These are phyloP conservation scores for Morpho achilles DNA, from an alignment of 2,888 invertebrate species.

Conservation along the genomic window DNA sequence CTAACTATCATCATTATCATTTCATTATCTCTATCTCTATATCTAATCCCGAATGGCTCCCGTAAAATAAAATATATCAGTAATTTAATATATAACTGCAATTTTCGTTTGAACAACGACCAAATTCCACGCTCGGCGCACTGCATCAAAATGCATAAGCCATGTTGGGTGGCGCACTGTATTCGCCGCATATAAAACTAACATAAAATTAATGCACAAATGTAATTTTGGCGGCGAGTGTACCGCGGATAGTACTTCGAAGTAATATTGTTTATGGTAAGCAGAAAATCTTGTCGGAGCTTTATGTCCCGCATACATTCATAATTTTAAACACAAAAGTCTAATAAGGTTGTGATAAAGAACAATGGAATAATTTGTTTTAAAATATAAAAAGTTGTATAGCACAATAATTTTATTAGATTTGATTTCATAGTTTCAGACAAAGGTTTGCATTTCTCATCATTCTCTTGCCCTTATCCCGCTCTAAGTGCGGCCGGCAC, in stretches of 20 bases:
- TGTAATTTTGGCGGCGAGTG: slow-evolving; percentile 28
- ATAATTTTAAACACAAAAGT: slow-evolving; percentile 16
- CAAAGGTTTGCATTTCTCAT: neutral
- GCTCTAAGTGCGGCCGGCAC: too few relatives aligned
- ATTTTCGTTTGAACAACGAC: neutral
- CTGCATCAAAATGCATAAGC: slow-evolving; percentile 23
- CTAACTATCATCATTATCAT: too few relatives aligned
- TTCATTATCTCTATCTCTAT: neutral
- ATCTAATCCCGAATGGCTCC: neutral
- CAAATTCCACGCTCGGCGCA: slow-evolving; percentile 3
- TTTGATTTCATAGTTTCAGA: neutral
- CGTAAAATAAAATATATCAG: neutral
- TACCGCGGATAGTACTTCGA: slow-evolving; percentile 39
- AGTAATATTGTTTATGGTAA: slow-evolving; percentile 73
- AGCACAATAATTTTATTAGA: neutral
- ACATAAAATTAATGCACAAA: slow-evolving; percentile 26
- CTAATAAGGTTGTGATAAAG: slow-evolving; percentile 3
- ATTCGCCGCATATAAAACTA: slow-evolving; percentile 20
- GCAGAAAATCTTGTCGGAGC: slow-evolving; percentile 69
- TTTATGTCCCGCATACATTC: slow-evolving; percentile 35
- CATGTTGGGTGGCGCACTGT: slow-evolving; percentile 13
- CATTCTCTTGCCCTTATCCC: too few relatives aligned
- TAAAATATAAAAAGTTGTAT: neutral
- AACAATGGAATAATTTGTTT: slow-evolving; percentile 4
- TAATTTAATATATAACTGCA: neutral